Percentiles rank a stretch among this genome's conserved stretches.
phyloP scores from a whole-genome alignment of 2,888 invertebrate species.

The Tachina fera region DNA sequence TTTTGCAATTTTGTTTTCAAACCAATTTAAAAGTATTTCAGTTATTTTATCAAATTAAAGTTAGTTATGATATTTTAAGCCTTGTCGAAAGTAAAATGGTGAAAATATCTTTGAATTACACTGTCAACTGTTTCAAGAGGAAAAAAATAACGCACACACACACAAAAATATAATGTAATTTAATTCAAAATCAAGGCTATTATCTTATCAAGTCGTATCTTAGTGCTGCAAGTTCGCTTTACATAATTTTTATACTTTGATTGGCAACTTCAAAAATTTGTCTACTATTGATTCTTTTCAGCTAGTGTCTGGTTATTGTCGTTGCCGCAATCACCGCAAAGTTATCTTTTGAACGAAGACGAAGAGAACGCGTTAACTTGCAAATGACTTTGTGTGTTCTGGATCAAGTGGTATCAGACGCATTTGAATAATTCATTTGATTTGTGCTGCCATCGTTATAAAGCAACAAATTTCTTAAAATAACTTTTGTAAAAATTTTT shows the following conservation, averaged over 20 bases:
- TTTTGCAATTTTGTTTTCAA: too few species aligned
- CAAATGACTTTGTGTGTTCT: conserved; percentile 46
- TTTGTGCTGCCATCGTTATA: conserved; percentile 62
- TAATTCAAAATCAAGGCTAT: conserved; percentile 16
- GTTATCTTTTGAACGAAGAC: background rate
- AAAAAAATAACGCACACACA: too few species aligned
- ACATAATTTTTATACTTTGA: conserved; percentile 42
- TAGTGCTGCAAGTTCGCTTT: background rate
- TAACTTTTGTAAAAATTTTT: conserved; percentile 30
- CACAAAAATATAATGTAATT: background rate
- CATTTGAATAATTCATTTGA: conserved; percentile 69
- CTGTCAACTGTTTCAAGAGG: too few species aligned
- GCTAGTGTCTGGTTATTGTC: background rate
- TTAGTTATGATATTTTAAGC: too few species aligned
- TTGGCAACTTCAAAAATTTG: conserved; percentile 46
- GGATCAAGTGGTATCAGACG: conserved; percentile 52
- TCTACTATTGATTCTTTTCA: conserved; percentile 36
- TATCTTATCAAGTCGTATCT: background rate
- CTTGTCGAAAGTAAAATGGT: too few species aligned
- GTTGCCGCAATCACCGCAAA: conserved; percentile 6
- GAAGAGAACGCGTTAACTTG: conserved; percentile 51
- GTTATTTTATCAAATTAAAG: too few species aligned
- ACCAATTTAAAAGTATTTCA: too few species aligned
- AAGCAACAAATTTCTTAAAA: conserved; percentile 60
- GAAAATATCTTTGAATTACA: too few species aligned